Percentiles rank a stretch among this genome's conserved stretches.
These are phyloP conservation scores for Alca torda DNA, from an alignment of 2,797 vertebrate species.

Conservation along the genomic window DNA sequence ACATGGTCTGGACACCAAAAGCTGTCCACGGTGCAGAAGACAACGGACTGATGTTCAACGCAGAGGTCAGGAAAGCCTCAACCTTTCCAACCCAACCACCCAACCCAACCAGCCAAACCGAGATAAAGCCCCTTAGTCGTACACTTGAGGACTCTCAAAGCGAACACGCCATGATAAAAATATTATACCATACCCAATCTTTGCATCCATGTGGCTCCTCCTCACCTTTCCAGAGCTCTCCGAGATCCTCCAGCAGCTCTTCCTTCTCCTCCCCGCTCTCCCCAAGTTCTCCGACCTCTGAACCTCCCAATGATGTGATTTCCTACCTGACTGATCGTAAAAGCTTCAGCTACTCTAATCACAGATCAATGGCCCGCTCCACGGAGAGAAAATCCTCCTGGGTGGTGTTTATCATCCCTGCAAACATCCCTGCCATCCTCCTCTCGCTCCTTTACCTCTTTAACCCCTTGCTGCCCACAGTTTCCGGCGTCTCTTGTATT, in stretches of 20 bases:
- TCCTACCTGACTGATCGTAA: conserved; percentile 58
- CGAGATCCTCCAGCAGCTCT: background rate
- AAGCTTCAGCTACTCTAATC: conserved; percentile 59
- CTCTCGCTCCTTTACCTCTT: background rate
- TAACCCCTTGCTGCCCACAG: background rate
- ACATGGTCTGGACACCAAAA: background rate
- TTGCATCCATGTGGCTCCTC: background rate
- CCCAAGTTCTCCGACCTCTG: background rate
- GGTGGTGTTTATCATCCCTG: background rate
- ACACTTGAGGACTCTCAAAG: background rate
- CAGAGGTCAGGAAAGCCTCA: background rate
- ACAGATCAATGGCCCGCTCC: background rate
- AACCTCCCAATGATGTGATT: conserved; percentile 8
- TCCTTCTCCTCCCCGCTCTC: background rate
- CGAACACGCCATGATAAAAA: fast-evolving
- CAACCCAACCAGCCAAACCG: background rate
- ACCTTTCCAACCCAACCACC: background rate
- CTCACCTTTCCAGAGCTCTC: background rate
- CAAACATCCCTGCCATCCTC: background rate
- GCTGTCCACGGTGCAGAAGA: background rate
- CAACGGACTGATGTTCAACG: background rate
- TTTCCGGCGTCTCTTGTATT: fast-evolving
- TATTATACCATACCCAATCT: background rate
- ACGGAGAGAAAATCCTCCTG: background rate
- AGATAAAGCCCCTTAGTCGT: background rate